phyloP scores from a whole-genome alignment of 2,113 vertebrate genomes.

The Percopsis transmontana region DNA sequence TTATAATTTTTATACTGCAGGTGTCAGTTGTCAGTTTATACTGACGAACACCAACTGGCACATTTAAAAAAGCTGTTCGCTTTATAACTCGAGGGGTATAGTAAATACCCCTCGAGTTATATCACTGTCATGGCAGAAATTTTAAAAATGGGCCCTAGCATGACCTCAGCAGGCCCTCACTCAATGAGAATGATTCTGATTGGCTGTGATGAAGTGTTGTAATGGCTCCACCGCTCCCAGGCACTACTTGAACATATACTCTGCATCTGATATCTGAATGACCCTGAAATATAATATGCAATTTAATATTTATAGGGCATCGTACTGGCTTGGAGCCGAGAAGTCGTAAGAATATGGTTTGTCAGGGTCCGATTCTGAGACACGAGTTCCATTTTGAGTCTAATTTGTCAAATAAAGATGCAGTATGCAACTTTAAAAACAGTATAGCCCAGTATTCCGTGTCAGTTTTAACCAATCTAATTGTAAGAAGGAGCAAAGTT shows the following conservation, averaged over 20 bases:
- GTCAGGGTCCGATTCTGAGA: neutral
- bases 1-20: no score
- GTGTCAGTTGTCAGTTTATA: no score
- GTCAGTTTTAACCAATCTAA: no score
- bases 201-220: constrained; percentile 2
- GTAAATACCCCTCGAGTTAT: no score
- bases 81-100: no score
- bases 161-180: neutral
- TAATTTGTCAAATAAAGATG: no score
- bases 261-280: constrained; percentile 13
- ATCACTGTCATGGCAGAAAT: neutral
- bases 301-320: constrained; percentile 33
- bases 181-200: neutral
- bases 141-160: neutral
- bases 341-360: neutral
- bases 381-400: no score
- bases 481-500: no score
- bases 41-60: no score
- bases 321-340: constrained; percentile 13
- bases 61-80: no score
- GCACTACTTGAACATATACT: neutral
- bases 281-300: constrained; percentile 24
- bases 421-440: no score
- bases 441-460: no score
- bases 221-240: constrained; percentile 6